Base-by-base conservation (phyloP, 1,140 invertebrate genomes). In the Brachionus rubens region DNA sequence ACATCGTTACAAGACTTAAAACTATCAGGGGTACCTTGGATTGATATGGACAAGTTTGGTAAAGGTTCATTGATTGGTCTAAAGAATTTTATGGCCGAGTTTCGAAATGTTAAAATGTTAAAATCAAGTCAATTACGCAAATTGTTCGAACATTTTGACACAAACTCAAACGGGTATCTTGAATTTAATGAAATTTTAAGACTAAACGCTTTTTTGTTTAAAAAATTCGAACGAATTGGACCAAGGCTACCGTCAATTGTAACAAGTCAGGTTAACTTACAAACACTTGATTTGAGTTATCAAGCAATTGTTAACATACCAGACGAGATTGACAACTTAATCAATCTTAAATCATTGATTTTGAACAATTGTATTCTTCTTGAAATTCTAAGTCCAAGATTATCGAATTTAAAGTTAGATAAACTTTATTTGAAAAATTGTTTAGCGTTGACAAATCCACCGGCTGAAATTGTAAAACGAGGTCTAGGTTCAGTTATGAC, bases 391-490 rank as follows among this genome's bases (percentile, higher is more conserved):
- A 81, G 81, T 14, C 36, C 77, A 5, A 79, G 78, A 70, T 77
- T 83, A 33, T 24, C 36, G 12, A 79, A 81, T n/a, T 75, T 83
- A 30, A 78, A 79, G 16, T 76, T 83, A 24, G 75, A 72, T 16
- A 77, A 81, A n/a, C 77, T 83, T n/a, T 76, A 77, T 16, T 76
- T 82, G 36, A 77, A 79, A 6, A 79, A 80, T 24, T 83, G 83
- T 78, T 47, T 78, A 1, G 77, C 77, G 1, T 62, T 84, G 68
- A 82, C 81, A 54, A 84, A 82, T 10, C 83, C 83, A 12, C 82
- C 82, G 2, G 79, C 79, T 24, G 83, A 84, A 76, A 80, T 84
- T 47, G 79, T 81, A 1, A 19, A 77, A 5, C 76, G 82, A 24
- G 83, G 83, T 12, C 79, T 81, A 54, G 16, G 70, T 26, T 79